A percentile compares a stretch with the other conserved stretches of the same genome.
Conservation (phyloP, 2,113 vertebrate species). For the Lipophrys pholis region DNA sequence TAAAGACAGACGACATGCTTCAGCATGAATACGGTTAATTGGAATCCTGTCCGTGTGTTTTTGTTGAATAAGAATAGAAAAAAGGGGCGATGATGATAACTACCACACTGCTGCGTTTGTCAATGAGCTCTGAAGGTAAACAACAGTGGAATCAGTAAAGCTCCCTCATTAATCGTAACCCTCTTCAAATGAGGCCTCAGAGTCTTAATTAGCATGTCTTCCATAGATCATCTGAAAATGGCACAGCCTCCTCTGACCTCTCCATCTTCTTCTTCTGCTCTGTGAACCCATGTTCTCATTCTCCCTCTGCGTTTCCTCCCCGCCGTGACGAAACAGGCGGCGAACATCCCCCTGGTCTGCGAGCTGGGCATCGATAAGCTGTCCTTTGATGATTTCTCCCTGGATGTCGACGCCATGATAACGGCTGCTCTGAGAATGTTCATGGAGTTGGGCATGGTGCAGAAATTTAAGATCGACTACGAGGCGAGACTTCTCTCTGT, state of each 20-base stretch:
- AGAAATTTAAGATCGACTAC: conserved; percentile 99
- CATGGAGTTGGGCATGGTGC: conserved; percentile 98
- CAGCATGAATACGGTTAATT: conserved; percentile 46
- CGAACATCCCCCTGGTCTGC: conserved; percentile 94
- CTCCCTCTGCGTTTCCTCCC: conserved; percentile 26
- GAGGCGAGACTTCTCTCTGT: conserved; percentile 86
- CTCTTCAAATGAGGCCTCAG: conserved; percentile 49
- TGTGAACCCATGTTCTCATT: conserved; percentile 36
- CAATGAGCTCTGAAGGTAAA: conserved; percentile 67
- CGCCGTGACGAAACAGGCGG: conserved; percentile 84
- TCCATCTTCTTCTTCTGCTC: conserved; percentile 35
- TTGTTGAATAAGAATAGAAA: conserved; percentile 36
- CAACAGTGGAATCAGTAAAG: conserved; percentile 51
- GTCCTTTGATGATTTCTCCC: conserved; percentile 98
- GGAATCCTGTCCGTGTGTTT: conserved; percentile 18
- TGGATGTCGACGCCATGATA: conserved; percentile 97
- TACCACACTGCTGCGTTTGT: conserved; percentile 44
- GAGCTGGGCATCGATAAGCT: conserved; percentile 95
- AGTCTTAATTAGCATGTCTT: conserved; percentile 71
- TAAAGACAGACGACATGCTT: conserved; percentile 23
- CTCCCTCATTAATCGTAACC: conserved; percentile 73
- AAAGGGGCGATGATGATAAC: conserved; percentile 38
- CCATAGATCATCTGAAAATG: conserved; percentile 54
- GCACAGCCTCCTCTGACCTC: conserved; percentile 52
- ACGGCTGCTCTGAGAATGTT: conserved; percentile 97